Evolutionary conservation across 1,140 invertebrate species (phyloP).

Genomic region (Carposina sasakii): DNA sequence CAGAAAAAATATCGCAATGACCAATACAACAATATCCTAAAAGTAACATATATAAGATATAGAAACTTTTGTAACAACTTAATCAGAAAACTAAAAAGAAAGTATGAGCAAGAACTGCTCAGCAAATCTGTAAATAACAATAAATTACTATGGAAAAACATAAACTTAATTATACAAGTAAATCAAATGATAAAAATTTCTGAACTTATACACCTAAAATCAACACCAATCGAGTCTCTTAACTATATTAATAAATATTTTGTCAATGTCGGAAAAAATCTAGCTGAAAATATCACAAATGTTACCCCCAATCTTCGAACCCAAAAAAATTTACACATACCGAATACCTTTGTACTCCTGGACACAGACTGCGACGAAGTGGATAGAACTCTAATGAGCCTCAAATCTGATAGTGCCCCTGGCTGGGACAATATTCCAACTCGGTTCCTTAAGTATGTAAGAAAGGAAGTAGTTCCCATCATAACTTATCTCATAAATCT

Average conservation of each 20-base stretch:
- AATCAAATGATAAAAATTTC: background rate
- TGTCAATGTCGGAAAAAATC: background rate
- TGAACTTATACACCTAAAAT: background rate
- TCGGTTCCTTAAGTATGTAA: background rate
- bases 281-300: background rate
- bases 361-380: background rate
- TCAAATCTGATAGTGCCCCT: background rate
- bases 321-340: background rate
- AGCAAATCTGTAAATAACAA: slow-evolving; percentile 1
- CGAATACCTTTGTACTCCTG: background rate
- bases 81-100: too few species aligned
- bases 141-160: slow-evolving; percentile 9
- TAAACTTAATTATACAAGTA: slow-evolving; percentile 1
- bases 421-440: background rate
- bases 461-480: background rate
- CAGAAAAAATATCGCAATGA: background rate
- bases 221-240: background rate
- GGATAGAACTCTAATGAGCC: background rate
- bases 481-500: background rate
- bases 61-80: too few species aligned
- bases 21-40: background rate
- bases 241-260: slow-evolving; percentile 7
- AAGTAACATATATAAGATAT: background rate
- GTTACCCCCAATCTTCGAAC: too few species aligned
- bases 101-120: slow-evolving; percentile 4